A percentile compares a stretch with the other conserved stretches of the same genome.
Conservation (phyloP, 2,797 vertebrate species). For the Okamejei kenojei region DNA sequence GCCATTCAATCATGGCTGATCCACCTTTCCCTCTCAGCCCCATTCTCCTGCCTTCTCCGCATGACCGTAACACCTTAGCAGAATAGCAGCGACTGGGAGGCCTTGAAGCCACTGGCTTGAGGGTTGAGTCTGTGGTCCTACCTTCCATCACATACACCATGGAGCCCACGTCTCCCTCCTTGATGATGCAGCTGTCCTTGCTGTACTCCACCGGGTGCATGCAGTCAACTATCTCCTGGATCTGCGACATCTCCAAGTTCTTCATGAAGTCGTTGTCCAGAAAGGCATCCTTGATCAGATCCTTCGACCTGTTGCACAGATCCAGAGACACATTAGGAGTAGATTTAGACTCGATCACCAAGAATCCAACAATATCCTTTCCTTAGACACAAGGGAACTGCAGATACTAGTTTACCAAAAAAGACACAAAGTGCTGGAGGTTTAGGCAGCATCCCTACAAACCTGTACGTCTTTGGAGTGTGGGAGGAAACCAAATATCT, state of each 20-base stretch:
- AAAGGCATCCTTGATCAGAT: conserved; percentile 56
- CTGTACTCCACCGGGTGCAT: conserved; percentile 52
- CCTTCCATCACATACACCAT: conserved; percentile 65
- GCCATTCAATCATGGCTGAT: too few species aligned
- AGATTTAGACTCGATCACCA: neutral
- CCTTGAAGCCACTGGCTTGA: neutral
- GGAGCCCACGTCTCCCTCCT: conserved; percentile 57
- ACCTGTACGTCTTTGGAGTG: too few species aligned
- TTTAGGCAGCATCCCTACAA: too few species aligned
- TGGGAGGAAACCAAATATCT: too few species aligned
- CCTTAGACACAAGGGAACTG: neutral
- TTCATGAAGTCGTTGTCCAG: conserved; percentile 60
- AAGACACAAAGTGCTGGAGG: too few species aligned
- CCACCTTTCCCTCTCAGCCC: too few species aligned
- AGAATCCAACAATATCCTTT: neutral
- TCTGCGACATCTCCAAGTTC: conserved; percentile 57
- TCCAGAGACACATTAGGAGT: neutral
- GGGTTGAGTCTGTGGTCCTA: conserved; percentile 41
- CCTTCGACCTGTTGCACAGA: conserved; percentile 51
- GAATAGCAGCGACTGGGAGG: neutral
- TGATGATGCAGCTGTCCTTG: conserved; percentile 56
- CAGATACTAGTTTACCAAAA: too few species aligned
- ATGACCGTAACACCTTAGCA: too few species aligned
- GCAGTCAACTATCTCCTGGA: conserved; percentile 54
- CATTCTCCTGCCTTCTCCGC: too few species aligned